Conservation (phyloP, 2,888 invertebrate species). For the Philhelius pedissequus region DNA sequence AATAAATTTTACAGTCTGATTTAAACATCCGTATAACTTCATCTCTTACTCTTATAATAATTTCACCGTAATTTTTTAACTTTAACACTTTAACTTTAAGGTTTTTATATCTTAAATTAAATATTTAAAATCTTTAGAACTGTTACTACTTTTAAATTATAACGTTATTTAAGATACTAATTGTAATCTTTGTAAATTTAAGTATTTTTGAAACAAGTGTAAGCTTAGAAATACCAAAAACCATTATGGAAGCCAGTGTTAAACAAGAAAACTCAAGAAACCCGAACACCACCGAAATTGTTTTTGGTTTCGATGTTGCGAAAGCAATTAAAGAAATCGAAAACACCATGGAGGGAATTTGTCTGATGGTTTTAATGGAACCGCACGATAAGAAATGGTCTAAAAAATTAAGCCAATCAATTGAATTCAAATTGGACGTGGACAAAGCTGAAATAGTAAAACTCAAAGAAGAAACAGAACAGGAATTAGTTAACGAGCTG, state of each 20-base stretch:
- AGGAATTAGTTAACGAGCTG: not conserved
- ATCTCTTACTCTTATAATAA: too few relatives aligned
- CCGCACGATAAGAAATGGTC: not conserved
- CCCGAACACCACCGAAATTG: not conserved
- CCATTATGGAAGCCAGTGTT: not conserved
- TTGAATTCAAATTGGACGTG: not conserved
- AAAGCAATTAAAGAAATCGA: constrained; percentile 3
- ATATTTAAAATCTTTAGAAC: too few relatives aligned
- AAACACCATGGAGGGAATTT: not conserved
- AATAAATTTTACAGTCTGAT: not conserved
- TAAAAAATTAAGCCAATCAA: not conserved
- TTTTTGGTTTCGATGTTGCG: not conserved
- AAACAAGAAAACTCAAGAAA: not conserved
- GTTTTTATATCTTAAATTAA: too few relatives aligned
- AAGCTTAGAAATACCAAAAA: too few relatives aligned
- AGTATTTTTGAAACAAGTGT: too few relatives aligned
- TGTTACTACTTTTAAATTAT: too few relatives aligned
- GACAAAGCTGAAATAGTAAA: not conserved
- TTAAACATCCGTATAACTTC: not conserved
- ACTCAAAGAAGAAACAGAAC: not conserved
- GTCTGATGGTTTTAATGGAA: not conserved
- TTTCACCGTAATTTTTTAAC: too few relatives aligned
- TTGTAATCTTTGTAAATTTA: too few relatives aligned
- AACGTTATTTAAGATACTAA: too few relatives aligned
- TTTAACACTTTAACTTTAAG: too few relatives aligned